Base-by-base conservation (phyloP, 2,113 vertebrate species). In the Saimiri boliviensis region DNA sequence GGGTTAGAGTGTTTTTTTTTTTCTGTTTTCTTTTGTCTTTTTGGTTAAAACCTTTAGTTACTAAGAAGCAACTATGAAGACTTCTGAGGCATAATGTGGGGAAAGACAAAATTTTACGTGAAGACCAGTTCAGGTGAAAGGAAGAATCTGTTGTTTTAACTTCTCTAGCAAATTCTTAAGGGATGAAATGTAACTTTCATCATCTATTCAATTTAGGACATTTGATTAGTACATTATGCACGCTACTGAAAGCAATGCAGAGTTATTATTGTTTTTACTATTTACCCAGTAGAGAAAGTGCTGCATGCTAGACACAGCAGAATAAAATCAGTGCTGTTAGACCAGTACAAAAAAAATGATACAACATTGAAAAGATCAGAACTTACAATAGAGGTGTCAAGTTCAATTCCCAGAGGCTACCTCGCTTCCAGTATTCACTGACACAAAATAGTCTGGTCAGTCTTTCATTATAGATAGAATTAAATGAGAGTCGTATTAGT, bases 11-110 rank as follows among this genome's bases (percentile, higher is more conserved):
- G 35, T 20, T 80, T 42, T 58, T 49, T 76, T 81, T 70, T 42
- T 58, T 56, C 71, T 81, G 56, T 32, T 4, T 86, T 89, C 60
- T 63, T 63, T 63, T 32, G 30, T 63, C 35, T 42, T 66, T 56
- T 93, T 86, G 84, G 81, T 80, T 81, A 68, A 91, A 83, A 92
- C 2, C 2, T 54, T 79, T 74, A 54, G 45, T 95, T 93, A 91
- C 27, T 88, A 42, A 58, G 84, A 97, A 97, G 76, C 21, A 66
- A 35, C 35, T 79, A 68, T 80, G 76, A 89, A 95, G 66, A 71
- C 80, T 96, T 97, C 94, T 96, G 76, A 88, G 25, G 94, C 97
- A 97, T 56, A 56, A 35, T 82, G 47, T 73, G 35, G 86, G 6
- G 30, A 37, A 63, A 80, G 27, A 42, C 35, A 52, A 32, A 14